Evolutionary conservation across 2,113 vertebrate genomes (phyloP).

Genomic region (Elephas maximus): DNA sequence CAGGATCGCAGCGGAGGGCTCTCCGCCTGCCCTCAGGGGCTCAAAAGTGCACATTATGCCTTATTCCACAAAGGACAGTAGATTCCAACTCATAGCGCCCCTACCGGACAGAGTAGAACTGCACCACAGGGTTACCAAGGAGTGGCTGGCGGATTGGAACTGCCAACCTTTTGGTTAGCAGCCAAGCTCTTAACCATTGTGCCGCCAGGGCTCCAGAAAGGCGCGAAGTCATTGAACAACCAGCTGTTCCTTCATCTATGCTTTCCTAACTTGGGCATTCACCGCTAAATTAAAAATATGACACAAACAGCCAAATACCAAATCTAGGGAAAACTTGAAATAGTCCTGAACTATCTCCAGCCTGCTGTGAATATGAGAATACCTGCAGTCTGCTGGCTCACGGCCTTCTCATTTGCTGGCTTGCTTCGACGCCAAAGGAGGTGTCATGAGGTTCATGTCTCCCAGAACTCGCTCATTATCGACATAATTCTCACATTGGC

Average conservation of each 20-base stretch:
- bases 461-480: not conserved
- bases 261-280: not conserved
- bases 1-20: not conserved
- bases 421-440: constrained; percentile 18
- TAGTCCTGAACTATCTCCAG: not conserved
- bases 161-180: too few relatives aligned
- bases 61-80: not conserved
- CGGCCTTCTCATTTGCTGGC: not conserved
- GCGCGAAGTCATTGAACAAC: not conserved
- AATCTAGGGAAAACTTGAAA: constrained; percentile 5
- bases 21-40: too few relatives aligned
- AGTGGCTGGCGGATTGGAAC: too few relatives aligned
- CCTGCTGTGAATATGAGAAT: not conserved
- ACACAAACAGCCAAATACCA: not conserved
- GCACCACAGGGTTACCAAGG: too few relatives aligned
- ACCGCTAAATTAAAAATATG: not conserved
- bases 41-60: not conserved
- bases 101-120: too few relatives aligned
- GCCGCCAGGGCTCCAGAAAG: not conserved
- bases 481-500: not conserved
- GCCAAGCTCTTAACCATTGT: too few relatives aligned
- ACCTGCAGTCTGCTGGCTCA: not conserved
- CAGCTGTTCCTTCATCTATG: not conserved
- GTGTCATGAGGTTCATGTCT: not conserved
- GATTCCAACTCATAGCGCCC: too few relatives aligned